Percentiles rank a stretch among this genome's conserved stretches.
Conservation (phyloP, 37 sponge, comb jelly and placozoan genomes). For the Halisarca cf. caerulea region DNA sequence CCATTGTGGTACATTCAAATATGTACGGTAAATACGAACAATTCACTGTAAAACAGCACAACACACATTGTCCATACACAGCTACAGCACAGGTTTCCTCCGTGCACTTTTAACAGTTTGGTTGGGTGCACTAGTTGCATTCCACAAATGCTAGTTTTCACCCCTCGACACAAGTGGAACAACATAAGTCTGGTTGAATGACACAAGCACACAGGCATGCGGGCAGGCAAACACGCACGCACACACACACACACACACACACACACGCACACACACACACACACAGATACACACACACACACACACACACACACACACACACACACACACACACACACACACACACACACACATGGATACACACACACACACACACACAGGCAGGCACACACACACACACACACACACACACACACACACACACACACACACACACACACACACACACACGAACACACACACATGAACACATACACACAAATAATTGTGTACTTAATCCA, state of each 20-base stretch:
- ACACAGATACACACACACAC: constrained; percentile 10
- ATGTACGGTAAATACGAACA: too few species aligned
- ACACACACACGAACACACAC: not conserved
- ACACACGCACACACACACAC: constrained; percentile 17
- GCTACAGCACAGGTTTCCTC: too few species aligned
- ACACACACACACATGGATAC: not conserved
- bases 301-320: not conserved
- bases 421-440: constrained; percentile 20
- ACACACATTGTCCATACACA: too few species aligned
- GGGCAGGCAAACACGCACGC: not conserved
- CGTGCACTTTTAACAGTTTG: too few species aligned
- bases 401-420: not conserved
- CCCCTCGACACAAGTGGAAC: too few species aligned
- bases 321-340: constrained; percentile 18
- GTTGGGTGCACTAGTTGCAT: too few species aligned
- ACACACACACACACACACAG: constrained; percentile 7
- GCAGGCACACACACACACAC: not conserved
- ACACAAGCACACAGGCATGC: not conserved
- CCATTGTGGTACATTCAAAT: too few species aligned
- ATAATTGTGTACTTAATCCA: too few species aligned
- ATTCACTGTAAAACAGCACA: too few species aligned
- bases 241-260: constrained; percentile 21
- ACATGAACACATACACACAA: not conserved
- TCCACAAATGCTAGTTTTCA: too few species aligned
- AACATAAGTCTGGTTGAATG: too few species aligned